These are phyloP conservation scores for Cheilosia scutellata DNA, from an alignment of 2,888 invertebrate species.

Conservation along the genomic window DNA sequence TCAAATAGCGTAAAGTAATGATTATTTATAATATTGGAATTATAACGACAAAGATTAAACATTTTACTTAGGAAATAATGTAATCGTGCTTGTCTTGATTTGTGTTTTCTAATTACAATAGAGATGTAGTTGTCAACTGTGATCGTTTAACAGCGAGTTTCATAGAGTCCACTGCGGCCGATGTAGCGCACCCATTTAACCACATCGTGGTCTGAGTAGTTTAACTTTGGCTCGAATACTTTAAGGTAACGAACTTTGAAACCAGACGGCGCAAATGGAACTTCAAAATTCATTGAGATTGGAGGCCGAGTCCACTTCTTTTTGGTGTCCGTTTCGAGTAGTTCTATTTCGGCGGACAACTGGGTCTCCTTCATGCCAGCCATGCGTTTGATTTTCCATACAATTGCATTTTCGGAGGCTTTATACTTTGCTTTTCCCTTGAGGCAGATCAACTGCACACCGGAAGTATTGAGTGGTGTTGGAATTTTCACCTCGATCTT, in stretches of 20 bases:
- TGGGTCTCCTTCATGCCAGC: slow-evolving; percentile 99
- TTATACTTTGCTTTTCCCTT: slow-evolving; percentile 99
- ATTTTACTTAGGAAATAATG: slow-evolving; percentile 72
- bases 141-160: slow-evolving; percentile 95
- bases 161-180: slow-evolving; percentile 99
- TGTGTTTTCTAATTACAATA: slow-evolving; percentile 53
- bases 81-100: slow-evolving; percentile 53
- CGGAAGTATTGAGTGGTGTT: slow-evolving; percentile 99
- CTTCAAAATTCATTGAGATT: slow-evolving; percentile 99
- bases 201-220: slow-evolving; percentile 99
- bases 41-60: slow-evolving; percentile 68
- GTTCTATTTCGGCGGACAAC: slow-evolving; percentile 99
- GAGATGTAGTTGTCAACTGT: slow-evolving; percentile 9
- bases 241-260: slow-evolving; percentile 99
- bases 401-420: slow-evolving; percentile 99
- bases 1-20: slow-evolving; percentile 39
- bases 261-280: slow-evolving; percentile 99
- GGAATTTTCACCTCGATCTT: slow-evolving; percentile 99
- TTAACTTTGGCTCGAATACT: slow-evolving; percentile 99
- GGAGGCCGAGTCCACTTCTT: slow-evolving; percentile 99
- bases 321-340: slow-evolving; percentile 99
- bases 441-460: slow-evolving; percentile 98
- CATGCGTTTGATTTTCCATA: slow-evolving; percentile 97
- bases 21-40: slow-evolving; percentile 72
- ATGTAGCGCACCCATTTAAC: slow-evolving; percentile 99